Base-by-base conservation (phyloP, 2,888 invertebrate species). In the Strigamia maritima region DNA sequence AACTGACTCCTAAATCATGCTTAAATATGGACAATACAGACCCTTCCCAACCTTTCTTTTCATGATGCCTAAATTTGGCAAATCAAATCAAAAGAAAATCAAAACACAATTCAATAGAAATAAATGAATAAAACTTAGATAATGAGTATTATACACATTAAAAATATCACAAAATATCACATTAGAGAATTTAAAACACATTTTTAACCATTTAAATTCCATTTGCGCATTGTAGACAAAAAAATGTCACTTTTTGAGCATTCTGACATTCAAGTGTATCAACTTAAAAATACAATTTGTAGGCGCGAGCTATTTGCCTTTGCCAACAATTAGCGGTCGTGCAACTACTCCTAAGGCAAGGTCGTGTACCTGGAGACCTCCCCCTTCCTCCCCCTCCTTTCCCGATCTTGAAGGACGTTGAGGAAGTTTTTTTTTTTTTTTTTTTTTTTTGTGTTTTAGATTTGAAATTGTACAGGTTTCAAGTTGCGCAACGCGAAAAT, bases 361-460 rank as follows among this genome's bases (percentile, higher is more conserved):
- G 65, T 65, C 65, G 65, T 65, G 65, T 65, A 65, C 65, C 65
- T 65, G 65, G 28, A 28, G 65, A 65, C 65, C 65, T 65, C 65
- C 65, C 49, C 65, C 65, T 65, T 65, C 65, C 26, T 65, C 65
- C 65, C 65, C 65, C 60, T 60, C 60, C 60, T 60, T 22, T 8
- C 60, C 54, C 40, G 16, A 65, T 10, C 12, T 12, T 28, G 65
- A 65, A 65, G 65, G 65, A 65, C 65, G 65, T 65, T 26, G 26
- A 65, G 26, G 16, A 65, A 26, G 1, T 28, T 26, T 65, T 3
- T 4, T 19, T 10, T n/a, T 49, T 14, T 49, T 3, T 10, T 49
- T 49, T 49, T 49, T n/a, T 16, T 60, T 65, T 28, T 65, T 65
- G 16, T 65, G 12, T 24, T 12, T 65, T 26, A 16, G n/a, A 49